Percentiles rank a stretch among this genome's conserved stretches.
phyloP scores from a whole-genome alignment of 2,888 invertebrate genomes.

The Brenthis hecate region DNA sequence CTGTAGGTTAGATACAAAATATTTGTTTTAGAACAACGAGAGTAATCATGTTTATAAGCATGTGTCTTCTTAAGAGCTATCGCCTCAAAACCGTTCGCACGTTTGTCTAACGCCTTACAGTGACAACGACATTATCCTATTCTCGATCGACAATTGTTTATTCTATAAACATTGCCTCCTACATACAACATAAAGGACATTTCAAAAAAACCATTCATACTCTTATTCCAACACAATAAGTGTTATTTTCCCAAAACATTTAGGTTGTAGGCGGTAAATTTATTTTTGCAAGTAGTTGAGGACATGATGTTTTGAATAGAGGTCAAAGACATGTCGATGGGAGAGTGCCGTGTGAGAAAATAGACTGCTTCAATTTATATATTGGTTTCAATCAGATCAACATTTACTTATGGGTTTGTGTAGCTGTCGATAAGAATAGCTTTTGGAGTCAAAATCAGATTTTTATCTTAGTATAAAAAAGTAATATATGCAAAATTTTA shows the following conservation, averaged over 20 bases:
- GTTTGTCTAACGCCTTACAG: conserved; percentile 63
- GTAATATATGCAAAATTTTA: no score
- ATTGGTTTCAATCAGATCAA: conserved; percentile 33
- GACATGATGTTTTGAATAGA: conserved; percentile 69
- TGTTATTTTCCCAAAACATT: conserved; percentile 26
- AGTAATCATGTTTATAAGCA: not conserved
- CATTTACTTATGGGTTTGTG: conserved; percentile 9
- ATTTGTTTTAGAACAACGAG: not conserved
- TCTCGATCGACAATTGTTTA: conserved; percentile 72
- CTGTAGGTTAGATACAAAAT: not conserved
- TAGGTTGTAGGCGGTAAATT: conserved; percentile 7
- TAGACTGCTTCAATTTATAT: conserved; percentile 39
- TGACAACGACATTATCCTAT: conserved; percentile 76
- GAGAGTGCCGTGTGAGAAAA: conserved; percentile 50
- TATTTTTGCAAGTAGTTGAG: conserved; percentile 47
- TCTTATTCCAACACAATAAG: conserved; percentile 30
- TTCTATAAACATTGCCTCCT: conserved; percentile 61
- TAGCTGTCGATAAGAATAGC: not conserved
- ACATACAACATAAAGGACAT: conserved; percentile 17
- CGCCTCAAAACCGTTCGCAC: conserved; percentile 45
- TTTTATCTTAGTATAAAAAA: no score
- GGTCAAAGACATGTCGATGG: conserved; percentile 61
- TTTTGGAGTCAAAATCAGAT: no score
- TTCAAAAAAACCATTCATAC: not conserved
- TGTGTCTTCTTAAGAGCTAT: conserved; percentile 2